Evolutionary conservation across 2,113 vertebrate genomes (phyloP).

Genomic region (Hiodon alosoides): DNA sequence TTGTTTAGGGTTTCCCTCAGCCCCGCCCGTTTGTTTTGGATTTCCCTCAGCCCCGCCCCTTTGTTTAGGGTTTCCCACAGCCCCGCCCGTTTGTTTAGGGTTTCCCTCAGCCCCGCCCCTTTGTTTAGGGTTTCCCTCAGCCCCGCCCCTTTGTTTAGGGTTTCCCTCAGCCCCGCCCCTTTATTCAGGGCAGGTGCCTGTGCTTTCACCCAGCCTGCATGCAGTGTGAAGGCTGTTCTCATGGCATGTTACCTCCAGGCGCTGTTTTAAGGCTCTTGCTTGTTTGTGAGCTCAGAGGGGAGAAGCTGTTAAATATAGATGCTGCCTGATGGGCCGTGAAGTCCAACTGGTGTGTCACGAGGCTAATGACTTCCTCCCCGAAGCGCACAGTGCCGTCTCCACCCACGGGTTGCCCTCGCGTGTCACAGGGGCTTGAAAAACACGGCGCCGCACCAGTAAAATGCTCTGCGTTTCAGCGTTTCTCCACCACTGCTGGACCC

Average conservation of each 20-base stretch:
- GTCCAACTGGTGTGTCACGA: neutral
- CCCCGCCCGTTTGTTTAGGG: no score
- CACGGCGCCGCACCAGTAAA: no score
- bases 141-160: neutral
- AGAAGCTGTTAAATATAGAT: neutral
- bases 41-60: no score
- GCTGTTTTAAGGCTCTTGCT: neutral
- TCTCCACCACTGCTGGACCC: no score
- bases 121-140: no score
- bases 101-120: no score
- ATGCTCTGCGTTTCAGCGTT: no score
- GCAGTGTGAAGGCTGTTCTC: neutral
- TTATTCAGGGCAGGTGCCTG: neutral
- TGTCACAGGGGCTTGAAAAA: no score
- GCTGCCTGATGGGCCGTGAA: neutral
- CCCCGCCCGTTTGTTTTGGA: no score
- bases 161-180: neutral
- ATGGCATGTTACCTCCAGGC: neutral
- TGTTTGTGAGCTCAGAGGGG: neutral
- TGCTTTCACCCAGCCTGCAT: neutral
- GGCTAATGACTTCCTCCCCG: conserved; percentile 15
- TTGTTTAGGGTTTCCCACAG: no score
- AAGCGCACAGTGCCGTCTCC: conserved; percentile 4
- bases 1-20: no score
- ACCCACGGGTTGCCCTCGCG: no score